phyloP scores from a whole-genome alignment of 2,888 invertebrate species.

The Sesamia inferens region DNA sequence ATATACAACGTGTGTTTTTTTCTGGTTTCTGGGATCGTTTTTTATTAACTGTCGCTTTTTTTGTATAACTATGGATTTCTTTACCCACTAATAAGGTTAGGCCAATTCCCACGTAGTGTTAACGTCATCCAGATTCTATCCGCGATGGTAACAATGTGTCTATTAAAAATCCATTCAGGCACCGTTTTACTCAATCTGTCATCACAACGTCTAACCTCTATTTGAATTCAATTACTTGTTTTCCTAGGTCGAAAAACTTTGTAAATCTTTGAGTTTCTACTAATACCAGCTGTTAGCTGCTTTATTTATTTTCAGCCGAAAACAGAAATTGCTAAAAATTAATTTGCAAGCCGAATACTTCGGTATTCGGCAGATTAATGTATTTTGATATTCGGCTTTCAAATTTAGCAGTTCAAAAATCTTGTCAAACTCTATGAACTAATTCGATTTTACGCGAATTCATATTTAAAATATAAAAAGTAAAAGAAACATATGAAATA shows the following conservation, averaged over 20 bases:
- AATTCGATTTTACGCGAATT: too few relatives aligned
- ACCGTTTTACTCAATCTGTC: neutral
- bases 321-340: neutral
- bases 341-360: neutral
- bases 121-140: too few relatives aligned
- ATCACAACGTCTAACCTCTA: neutral
- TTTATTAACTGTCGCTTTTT: too few relatives aligned
- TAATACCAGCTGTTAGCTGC: neutral
- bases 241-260: neutral
- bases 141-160: too few relatives aligned
- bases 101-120: too few relatives aligned
- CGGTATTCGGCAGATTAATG: too few relatives aligned
- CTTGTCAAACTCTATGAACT: neutral
- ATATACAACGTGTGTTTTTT: too few relatives aligned
- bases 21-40: too few relatives aligned
- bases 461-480: neutral
- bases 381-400: too few relatives aligned
- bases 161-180: neutral
- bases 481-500: neutral
- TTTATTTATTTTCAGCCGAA: neutral
- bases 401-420: neutral
- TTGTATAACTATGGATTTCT: too few relatives aligned
- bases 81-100: too few relatives aligned
- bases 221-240: neutral
- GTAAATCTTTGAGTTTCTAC: neutral